Conservation (phyloP, 1,140 invertebrate genomes). For the Coelopa frigida region DNA sequence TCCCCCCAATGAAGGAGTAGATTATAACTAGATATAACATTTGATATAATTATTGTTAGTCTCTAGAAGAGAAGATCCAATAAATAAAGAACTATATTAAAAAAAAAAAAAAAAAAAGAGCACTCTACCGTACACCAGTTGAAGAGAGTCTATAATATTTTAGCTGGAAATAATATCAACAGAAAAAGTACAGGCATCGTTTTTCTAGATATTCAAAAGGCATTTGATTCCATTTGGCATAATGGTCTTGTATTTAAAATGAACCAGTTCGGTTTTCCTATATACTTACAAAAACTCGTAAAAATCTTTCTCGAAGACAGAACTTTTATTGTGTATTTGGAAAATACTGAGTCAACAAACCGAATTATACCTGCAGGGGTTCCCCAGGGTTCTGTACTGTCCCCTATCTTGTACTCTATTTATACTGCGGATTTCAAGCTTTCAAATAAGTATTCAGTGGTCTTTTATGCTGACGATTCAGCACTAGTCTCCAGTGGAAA, state of each 20-base stretch:
- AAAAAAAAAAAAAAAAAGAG: slow-evolving; percentile 32
- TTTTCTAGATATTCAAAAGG: slow-evolving; percentile 35
- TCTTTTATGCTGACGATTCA: slow-evolving; percentile 26
- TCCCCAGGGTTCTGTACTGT: slow-evolving; percentile 31
- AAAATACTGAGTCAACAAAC: slow-evolving; percentile 7
- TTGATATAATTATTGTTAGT: slow-evolving; percentile 26
- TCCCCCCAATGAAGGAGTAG: slow-evolving; percentile 41
- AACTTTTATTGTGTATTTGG: slow-evolving; percentile 16
- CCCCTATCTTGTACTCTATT: slow-evolving; percentile 22
- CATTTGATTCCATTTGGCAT: slow-evolving; percentile 36
- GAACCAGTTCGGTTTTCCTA: slow-evolving; percentile 12
- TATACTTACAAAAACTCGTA: slow-evolving; percentile 18
- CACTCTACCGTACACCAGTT: slow-evolving; percentile 38
- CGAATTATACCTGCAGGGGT: slow-evolving; percentile 24
- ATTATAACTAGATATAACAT: slow-evolving; percentile 26
- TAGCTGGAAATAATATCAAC: slow-evolving; percentile 20
- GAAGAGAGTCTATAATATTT: slow-evolving; percentile 28
- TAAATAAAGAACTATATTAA: slow-evolving; percentile 38
- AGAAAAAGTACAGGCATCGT: slow-evolving; percentile 22
- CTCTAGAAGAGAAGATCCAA: slow-evolving; percentile 18
- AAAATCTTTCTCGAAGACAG: slow-evolving; percentile 16
- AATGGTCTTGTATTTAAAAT: slow-evolving; percentile 31
- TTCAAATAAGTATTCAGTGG: not conserved
- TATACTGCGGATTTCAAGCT: slow-evolving; percentile 26
- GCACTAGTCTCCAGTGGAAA: slow-evolving; percentile 10